Evolutionary conservation across 92 coral and sea anemone genomes (phyloP).

Genomic region (Parazoanthus atlanticus): DNA sequence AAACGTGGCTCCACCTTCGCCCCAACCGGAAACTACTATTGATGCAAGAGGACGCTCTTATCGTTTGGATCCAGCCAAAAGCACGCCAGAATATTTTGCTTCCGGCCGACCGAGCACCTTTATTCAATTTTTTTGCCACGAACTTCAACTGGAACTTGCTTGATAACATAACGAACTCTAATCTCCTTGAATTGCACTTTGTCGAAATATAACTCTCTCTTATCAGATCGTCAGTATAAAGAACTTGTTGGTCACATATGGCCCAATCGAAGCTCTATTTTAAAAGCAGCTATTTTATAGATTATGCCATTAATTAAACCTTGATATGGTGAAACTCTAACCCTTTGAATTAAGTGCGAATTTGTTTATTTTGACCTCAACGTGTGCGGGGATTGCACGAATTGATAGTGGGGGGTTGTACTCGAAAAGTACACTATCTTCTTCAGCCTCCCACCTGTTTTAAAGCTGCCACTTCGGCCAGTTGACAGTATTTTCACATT

Average conservation of each 20-base stretch:
- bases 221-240: background rate
- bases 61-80: conserved; percentile 20
- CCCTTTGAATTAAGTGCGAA: conserved; percentile 70
- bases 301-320: conserved; percentile 49
- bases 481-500: background rate
- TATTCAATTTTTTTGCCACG: background rate
- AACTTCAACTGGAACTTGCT: background rate
- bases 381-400: conserved; percentile 42
- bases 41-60: background rate
- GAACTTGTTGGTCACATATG: background rate
- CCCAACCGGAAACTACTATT: background rate
- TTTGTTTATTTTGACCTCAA: conserved; percentile 71
- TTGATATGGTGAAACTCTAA: conserved; percentile 56
- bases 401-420: conserved; percentile 39
- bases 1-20: background rate
- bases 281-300: conserved; percentile 31
- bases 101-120: conserved; percentile 18
- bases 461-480: conserved; percentile 1
- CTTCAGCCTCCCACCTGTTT: background rate
- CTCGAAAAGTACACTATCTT: background rate
- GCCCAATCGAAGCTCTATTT: background rate
- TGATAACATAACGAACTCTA: background rate
- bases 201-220: background rate
- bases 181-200: background rate
- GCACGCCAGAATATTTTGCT: conserved; percentile 13